Evolutionary conservation across 2,888 invertebrate species (phyloP).

Genomic region (Meganola albula): DNA sequence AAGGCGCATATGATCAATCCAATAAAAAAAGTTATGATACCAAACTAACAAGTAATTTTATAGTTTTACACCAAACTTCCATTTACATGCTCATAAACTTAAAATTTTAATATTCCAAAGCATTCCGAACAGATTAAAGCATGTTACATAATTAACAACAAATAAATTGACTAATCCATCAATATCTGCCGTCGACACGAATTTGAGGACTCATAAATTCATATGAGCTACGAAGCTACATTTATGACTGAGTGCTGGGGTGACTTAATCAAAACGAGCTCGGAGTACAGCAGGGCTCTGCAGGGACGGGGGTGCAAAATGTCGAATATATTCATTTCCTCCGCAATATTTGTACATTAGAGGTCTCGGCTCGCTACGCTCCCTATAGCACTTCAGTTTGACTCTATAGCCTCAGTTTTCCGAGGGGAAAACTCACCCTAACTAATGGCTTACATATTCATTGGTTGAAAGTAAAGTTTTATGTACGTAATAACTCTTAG

Average conservation of each 20-base stretch:
- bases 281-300: slow-evolving; percentile 31
- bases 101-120: background rate
- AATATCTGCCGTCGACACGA: slow-evolving; percentile 39
- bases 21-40: no score
- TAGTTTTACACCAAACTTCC: slow-evolving; percentile 2
- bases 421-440: slow-evolving; percentile 38
- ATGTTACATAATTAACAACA: slow-evolving; percentile 24
- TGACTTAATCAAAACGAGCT: slow-evolving; percentile 71
- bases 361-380: slow-evolving; percentile 72
- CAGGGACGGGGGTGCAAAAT: slow-evolving; percentile 29
- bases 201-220: slow-evolving; percentile 55
- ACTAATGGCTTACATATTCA: slow-evolving; percentile 28
- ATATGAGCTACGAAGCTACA: slow-evolving; percentile 37
- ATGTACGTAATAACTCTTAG: no score
- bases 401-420: slow-evolving; percentile 53
- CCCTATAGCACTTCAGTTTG: slow-evolving; percentile 48
- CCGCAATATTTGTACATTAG: slow-evolving; percentile 78
- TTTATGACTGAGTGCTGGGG: slow-evolving; percentile 36
- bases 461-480: no score
- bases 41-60: slow-evolving; percentile 1
- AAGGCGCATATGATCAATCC: no score
- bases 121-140: slow-evolving; percentile 1
- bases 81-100: background rate
- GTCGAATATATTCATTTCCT: slow-evolving; percentile 73
- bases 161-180: slow-evolving; percentile 43